A percentile compares a stretch with the other conserved stretches of the same genome.
Conservation (phyloP, 2,888 invertebrate species). For the Xylocampa areola region DNA sequence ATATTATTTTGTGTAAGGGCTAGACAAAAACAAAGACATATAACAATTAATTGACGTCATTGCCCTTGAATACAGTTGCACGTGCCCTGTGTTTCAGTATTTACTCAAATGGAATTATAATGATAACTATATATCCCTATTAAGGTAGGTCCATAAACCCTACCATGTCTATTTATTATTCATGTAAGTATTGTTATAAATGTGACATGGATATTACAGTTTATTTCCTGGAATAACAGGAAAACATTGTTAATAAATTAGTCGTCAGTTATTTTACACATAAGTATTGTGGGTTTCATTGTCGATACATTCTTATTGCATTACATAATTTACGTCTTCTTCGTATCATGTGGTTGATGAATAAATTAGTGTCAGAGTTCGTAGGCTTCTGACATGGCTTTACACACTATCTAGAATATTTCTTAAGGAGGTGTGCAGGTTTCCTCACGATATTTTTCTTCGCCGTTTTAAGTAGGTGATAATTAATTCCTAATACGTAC, state of each 20-base stretch:
- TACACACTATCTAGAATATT: too few relatives aligned
- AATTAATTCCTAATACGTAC: too few relatives aligned
- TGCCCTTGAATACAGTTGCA: conserved; percentile 3
- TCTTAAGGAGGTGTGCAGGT: too few relatives aligned
- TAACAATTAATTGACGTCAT: conserved; percentile 3
- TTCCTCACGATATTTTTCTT: too few relatives aligned
- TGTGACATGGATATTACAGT: background rate
- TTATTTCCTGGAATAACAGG: conserved; percentile 7
- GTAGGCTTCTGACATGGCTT: too few relatives aligned
- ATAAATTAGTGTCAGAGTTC: too few relatives aligned
- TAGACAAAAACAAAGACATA: conserved; percentile 1
- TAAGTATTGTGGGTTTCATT: conserved; percentile 24
- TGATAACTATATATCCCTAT: background rate
- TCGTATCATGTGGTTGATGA: too few relatives aligned
- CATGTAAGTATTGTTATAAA: background rate
- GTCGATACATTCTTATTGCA: conserved; percentile 34
- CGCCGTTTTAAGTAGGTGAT: too few relatives aligned
- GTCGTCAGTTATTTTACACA: too few relatives aligned
- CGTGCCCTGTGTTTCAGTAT: background rate
- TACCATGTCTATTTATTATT: conserved; percentile 1
- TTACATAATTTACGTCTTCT: conserved; percentile 15
- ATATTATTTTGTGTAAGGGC: background rate
- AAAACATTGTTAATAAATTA: conserved; percentile 7
- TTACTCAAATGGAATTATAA: conserved; percentile 7
- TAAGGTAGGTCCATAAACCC: conserved; percentile 4